Conservation (phyloP, 2,113 vertebrate species). For the Callopanchax toddi region DNA sequence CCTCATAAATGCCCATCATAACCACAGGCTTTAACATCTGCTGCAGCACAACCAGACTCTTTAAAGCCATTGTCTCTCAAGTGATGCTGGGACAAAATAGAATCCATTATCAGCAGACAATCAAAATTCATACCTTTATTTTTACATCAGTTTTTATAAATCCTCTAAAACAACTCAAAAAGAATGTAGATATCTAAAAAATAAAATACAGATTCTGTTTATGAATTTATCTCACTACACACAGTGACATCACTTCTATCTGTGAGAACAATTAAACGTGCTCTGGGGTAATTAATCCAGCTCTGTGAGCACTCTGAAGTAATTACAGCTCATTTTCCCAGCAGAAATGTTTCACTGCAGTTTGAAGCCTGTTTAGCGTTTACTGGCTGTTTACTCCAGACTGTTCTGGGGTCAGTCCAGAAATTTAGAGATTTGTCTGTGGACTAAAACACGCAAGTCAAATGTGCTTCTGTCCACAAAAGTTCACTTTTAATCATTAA, state of each 20-base stretch:
- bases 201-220: constrained; percentile 12
- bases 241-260: constrained; percentile 15
- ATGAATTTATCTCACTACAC: neutral
- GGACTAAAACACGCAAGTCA: neutral
- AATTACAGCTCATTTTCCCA: constrained; percentile 38
- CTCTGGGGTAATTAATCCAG: constrained; percentile 25
- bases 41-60: neutral
- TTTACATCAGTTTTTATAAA: too few species aligned
- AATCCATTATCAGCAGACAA: neutral
- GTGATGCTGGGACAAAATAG: neutral
- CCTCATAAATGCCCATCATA: constrained; percentile 8
- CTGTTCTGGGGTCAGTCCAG: neutral
- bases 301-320: constrained; percentile 25
- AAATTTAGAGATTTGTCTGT: neutral
- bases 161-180: too few species aligned
- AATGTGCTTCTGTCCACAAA: neutral
- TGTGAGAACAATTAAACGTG: constrained; percentile 15
- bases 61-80: neutral
- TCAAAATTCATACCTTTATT: neutral
- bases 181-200: too few species aligned
- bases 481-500: neutral
- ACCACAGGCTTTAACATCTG: neutral
- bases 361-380: constrained; percentile 20
- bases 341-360: constrained; percentile 6
- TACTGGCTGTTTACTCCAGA: neutral